These are phyloP conservation scores for Tenebrosternarchus preto DNA, from an alignment of 2,113 vertebrate species.

Conservation along the genomic window DNA sequence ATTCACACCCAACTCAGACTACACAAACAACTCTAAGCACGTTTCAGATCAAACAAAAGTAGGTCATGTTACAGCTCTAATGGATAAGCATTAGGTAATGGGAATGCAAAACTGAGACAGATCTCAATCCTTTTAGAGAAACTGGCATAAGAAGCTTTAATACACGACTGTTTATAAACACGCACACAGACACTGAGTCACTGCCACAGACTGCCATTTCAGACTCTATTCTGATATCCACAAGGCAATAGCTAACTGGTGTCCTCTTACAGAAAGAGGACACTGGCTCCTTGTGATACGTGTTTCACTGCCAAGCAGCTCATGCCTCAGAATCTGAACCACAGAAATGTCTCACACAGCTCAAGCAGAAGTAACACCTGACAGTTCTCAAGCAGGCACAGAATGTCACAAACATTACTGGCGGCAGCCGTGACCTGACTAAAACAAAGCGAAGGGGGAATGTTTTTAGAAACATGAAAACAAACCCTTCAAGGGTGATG, in stretches of 20 bases:
- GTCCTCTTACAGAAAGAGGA: conserved; percentile 10
- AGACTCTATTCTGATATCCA: background rate
- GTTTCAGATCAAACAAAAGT: background rate
- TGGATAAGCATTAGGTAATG: background rate
- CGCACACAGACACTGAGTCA: background rate
- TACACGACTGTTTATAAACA: conserved; percentile 4
- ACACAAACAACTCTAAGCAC: too few relatives aligned
- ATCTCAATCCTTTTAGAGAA: background rate
- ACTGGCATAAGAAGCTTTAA: background rate
- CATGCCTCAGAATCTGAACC: background rate
- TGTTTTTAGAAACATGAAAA: background rate
- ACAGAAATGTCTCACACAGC: background rate
- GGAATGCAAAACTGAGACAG: background rate
- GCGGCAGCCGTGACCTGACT: background rate
- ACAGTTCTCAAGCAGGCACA: background rate
- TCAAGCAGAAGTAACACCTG: background rate
- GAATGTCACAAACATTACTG: background rate
- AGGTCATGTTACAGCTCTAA: background rate
- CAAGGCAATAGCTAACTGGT: background rate
- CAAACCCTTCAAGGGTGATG: background rate
- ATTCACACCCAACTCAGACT: too few relatives aligned
- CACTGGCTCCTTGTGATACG: background rate
- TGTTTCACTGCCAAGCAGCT: background rate
- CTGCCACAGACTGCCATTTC: background rate
- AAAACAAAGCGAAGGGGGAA: background rate